Evolutionary conservation across 2,888 invertebrate genomes (phyloP).

Genomic region (Coenonympha arcania): DNA sequence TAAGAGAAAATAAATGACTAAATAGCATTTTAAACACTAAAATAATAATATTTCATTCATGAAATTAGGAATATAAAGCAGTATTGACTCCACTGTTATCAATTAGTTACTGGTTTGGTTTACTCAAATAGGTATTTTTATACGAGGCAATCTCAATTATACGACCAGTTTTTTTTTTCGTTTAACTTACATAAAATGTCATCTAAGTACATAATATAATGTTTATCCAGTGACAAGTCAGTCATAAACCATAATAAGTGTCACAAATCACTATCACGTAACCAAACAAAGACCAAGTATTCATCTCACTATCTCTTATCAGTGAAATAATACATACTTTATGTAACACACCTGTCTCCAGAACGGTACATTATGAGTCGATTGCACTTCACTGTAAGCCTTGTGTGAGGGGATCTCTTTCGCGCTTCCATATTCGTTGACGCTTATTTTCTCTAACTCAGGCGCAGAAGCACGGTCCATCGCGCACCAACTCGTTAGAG

Average conservation of each 20-base stretch:
- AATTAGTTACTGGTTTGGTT: too few species aligned
- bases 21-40: too few species aligned
- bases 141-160: too few species aligned
- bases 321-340: conserved; percentile 24
- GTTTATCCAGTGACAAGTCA: background rate
- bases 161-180: too few species aligned
- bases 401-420: conserved; percentile 36
- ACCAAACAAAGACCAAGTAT: background rate
- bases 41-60: too few species aligned
- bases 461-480: conserved; percentile 49
- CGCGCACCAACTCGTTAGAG: conserved; percentile 20
- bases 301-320: background rate
- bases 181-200: too few species aligned
- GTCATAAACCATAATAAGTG: background rate
- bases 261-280: background rate
- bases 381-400: conserved; percentile 28
- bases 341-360: conserved; percentile 56
- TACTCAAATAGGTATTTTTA: too few species aligned
- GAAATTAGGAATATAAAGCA: too few species aligned
- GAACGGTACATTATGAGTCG: conserved; percentile 40
- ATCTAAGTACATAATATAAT: too few species aligned
- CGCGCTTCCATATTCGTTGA: conserved; percentile 38
- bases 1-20: too few species aligned
- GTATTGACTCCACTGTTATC: too few species aligned
- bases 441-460: conserved; percentile 56